phyloP scores from a whole-genome alignment of 2,113 vertebrate genomes.

The Porphyrio hochstetteri region DNA sequence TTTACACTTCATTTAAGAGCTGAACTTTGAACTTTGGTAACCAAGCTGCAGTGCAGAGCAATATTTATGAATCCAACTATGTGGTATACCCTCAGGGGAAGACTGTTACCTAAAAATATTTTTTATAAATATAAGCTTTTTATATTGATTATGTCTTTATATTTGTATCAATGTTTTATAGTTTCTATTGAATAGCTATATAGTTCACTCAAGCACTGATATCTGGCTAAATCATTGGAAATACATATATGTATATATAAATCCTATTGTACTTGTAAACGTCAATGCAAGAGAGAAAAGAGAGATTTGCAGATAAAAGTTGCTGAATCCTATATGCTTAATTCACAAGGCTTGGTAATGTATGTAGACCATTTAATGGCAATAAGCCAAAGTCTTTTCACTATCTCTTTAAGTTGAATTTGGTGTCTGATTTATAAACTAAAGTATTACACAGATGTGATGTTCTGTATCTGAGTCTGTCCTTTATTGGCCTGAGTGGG shows the following conservation, averaged over 20 bases:
- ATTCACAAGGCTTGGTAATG: neutral
- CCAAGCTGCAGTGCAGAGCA: slow-evolving; percentile 76
- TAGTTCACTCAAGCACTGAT: slow-evolving; percentile 97
- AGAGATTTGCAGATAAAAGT: slow-evolving; percentile 38
- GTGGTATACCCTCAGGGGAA: slow-evolving; percentile 95
- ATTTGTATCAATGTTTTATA: slow-evolving; percentile 82
- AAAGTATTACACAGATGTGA: neutral
- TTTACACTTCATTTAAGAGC: slow-evolving; percentile 71
- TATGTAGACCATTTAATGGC: neutral
- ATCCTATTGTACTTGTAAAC: slow-evolving; percentile 60
- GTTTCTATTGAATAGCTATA: slow-evolving; percentile 86
- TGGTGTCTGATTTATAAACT: neutral
- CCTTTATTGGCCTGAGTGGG: neutral
- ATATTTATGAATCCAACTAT: slow-evolving; percentile 82
- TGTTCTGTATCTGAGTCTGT: neutral
- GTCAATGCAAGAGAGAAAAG: slow-evolving; percentile 39
- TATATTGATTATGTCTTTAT: slow-evolving; percentile 87
- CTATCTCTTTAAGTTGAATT: neutral
- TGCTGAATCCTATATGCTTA: slow-evolving; percentile 28
- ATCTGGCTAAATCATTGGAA: slow-evolving; percentile 77
- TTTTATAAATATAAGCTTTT: slow-evolving; percentile 92
- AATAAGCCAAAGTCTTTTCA: neutral
- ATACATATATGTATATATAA: slow-evolving; percentile 43
- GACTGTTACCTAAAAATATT: slow-evolving; percentile 89
- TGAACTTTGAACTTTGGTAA: slow-evolving; percentile 75